Base-by-base conservation (phyloP, 2,797 vertebrate genomes). In the Cryptoblepharus egeriae region DNA sequence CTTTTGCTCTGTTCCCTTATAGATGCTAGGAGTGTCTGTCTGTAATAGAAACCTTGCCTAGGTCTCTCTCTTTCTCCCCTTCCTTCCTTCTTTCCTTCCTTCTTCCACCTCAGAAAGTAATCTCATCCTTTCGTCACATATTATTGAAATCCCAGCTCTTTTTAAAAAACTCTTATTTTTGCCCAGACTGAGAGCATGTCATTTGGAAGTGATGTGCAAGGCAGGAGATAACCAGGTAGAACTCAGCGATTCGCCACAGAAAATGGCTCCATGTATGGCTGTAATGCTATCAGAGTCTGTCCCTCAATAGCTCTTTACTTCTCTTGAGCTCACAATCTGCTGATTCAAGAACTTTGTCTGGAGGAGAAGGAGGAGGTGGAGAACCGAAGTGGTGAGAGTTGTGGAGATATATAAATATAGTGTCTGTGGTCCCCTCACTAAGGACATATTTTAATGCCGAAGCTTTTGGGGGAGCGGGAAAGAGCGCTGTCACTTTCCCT, bases 181-280 rank as follows among this genome's bases (percentile, higher is more conserved):
- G 93, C 95, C 95, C 93, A 95, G 95, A 94, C 95, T 93, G 95
- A 96, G 94, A 96, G 95, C 96, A 96, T 96, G 96, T 96, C 96
- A 96, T 96, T 96, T 84, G 95, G 95, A 96, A 96, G 94, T 95
- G 95, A 96, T 96, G 96, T 96, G 96, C 95, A 95, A 96, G 96
- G 96, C 95, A 95, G 93, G 93, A 96, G 96, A 96, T 96, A 96
- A 96, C 96, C 95, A 96, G 95, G 96, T 96, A 96, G 95, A 96
- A 96, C 96, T 95, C 95, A 96, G 93, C 93, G 90, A 96, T 96
- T 96, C 94, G 96, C 96, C 95, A 96, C 96, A 96, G 95, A 96
- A 96, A 96, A 96, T 95, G 96, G 95, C 93, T 95, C 95, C 95
- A 94, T 95, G 95, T 92, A 95, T 96, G 96, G 93, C 95, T 89